Evolutionary conservation across 1,140 invertebrate species (phyloP).

Genomic region (Lordiphosa stackelbergi): DNA sequence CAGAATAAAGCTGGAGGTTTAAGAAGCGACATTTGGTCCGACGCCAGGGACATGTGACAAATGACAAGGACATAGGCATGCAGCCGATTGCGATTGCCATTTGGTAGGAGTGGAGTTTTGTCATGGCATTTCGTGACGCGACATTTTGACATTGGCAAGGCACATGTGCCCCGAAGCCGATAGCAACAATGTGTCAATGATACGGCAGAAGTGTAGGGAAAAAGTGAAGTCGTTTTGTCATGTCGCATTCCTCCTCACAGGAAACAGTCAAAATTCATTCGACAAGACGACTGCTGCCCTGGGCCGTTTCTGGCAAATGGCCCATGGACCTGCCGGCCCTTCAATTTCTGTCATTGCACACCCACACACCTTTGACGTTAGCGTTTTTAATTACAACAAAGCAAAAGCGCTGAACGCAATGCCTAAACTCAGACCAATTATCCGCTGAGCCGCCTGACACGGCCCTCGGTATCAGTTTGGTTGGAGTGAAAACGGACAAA

Average conservation of each 20-base stretch:
- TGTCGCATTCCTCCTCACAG: slow-evolving; percentile 18
- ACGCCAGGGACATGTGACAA: slow-evolving; percentile 3
- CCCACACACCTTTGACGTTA: slow-evolving; percentile 42
- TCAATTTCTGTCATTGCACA: neutral
- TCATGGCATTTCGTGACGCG: slow-evolving; percentile 39
- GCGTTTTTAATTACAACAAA: slow-evolving; percentile 62
- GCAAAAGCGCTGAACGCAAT: neutral
- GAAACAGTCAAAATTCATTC: slow-evolving; percentile 43
- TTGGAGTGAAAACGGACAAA: neutral
- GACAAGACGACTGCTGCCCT: slow-evolving; percentile 44
- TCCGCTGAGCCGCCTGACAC: slow-evolving; percentile 20
- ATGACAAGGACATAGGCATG: slow-evolving; percentile 19
- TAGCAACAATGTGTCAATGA: slow-evolving; percentile 73
- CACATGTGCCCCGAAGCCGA: slow-evolving; percentile 39
- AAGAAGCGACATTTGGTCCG: slow-evolving; percentile 22
- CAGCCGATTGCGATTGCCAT: slow-evolving; percentile 43
- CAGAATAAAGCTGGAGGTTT: slow-evolving; percentile 58
- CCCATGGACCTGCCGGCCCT: slow-evolving; percentile 14
- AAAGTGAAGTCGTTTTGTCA: neutral
- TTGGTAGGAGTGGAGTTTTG: slow-evolving; percentile 5
- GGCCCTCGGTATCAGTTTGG: slow-evolving; percentile 15
- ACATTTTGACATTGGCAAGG: slow-evolving; percentile 59
- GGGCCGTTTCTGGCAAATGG: slow-evolving; percentile 38
- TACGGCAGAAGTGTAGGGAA: slow-evolving; percentile 18
- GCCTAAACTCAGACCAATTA: slow-evolving; percentile 46